Conservation (phyloP, 2,113 vertebrate genomes). For the Zosterops pallidus region DNA sequence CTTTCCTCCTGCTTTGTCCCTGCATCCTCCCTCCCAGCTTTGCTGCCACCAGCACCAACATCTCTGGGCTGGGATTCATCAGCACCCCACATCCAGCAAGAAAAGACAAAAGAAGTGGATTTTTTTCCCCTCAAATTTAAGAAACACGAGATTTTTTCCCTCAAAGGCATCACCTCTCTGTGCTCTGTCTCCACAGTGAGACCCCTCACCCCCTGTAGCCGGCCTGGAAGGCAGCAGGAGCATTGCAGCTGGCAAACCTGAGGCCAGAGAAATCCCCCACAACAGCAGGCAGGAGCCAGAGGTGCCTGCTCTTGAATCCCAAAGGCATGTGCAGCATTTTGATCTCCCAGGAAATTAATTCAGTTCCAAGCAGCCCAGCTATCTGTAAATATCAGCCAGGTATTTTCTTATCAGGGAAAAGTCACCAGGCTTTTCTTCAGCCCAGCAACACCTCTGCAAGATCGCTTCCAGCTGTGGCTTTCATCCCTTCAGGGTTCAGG, state of each 20-base stretch:
- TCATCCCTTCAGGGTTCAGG: neutral
- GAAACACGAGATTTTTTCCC: neutral
- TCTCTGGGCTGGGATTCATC: neutral
- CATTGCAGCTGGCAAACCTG: neutral
- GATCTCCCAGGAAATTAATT: neutral
- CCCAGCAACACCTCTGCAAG: neutral
- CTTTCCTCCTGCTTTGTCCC: neutral
- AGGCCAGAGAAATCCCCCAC: neutral
- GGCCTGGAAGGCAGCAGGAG: neutral
- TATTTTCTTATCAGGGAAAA: neutral
- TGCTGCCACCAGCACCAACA: neutral
- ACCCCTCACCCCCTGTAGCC: neutral
- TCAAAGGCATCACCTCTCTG: neutral
- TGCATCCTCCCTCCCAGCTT: neutral
- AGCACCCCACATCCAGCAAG: neutral
- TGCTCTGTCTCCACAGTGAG: rapidly evolving
- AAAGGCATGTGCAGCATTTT: neutral
- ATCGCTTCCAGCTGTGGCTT: neutral
- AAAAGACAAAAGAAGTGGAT: neutral
- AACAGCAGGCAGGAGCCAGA: neutral
- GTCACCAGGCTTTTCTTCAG: neutral
- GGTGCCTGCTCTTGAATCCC: neutral
- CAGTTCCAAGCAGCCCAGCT: neutral
- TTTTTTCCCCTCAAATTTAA: neutral
- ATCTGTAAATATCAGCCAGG: neutral